Percentiles rank a stretch among this genome's conserved stretches.
phyloP scores from a whole-genome alignment of 2,113 vertebrate genomes.

The Miniopterus natalensis region DNA sequence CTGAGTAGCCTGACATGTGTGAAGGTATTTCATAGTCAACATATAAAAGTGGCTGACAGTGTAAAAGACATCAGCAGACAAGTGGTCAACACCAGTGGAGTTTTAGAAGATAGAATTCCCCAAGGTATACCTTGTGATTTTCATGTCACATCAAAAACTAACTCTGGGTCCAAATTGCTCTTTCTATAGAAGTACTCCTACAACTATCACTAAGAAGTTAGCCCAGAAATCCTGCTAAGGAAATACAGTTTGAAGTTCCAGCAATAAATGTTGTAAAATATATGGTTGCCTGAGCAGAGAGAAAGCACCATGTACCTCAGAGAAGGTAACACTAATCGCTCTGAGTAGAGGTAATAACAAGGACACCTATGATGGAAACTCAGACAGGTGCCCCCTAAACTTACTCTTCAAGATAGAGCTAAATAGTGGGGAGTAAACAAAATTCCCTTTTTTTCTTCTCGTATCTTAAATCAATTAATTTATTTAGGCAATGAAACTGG shows the following conservation, averaged over 20 bases:
- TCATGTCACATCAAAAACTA: constrained; percentile 54
- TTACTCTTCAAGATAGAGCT: neutral
- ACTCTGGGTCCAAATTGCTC: constrained; percentile 40
- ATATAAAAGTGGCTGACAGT: neutral
- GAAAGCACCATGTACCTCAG: constrained; percentile 32
- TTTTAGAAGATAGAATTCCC: constrained; percentile 70
- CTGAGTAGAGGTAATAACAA: neutral
- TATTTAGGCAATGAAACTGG: constrained; percentile 48
- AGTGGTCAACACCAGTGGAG: neutral
- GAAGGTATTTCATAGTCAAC: neutral
- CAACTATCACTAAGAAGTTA: constrained; percentile 30
- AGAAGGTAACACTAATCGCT: neutral
- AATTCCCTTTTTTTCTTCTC: neutral
- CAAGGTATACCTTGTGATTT: constrained; percentile 49
- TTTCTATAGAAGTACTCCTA: constrained; percentile 43
- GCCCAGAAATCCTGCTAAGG: neutral
- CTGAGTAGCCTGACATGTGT: neutral
- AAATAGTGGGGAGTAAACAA: neutral
- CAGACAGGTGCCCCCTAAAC: neutral
- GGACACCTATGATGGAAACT: neutral
- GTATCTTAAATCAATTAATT: constrained; percentile 70
- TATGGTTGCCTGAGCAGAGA: neutral
- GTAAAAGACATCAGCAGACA: constrained; percentile 25
- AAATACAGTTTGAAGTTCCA: constrained; percentile 65
- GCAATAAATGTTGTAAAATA: constrained; percentile 38